Base-by-base conservation (phyloP, 2,797 vertebrate species). In the Cyclura pinguis region DNA sequence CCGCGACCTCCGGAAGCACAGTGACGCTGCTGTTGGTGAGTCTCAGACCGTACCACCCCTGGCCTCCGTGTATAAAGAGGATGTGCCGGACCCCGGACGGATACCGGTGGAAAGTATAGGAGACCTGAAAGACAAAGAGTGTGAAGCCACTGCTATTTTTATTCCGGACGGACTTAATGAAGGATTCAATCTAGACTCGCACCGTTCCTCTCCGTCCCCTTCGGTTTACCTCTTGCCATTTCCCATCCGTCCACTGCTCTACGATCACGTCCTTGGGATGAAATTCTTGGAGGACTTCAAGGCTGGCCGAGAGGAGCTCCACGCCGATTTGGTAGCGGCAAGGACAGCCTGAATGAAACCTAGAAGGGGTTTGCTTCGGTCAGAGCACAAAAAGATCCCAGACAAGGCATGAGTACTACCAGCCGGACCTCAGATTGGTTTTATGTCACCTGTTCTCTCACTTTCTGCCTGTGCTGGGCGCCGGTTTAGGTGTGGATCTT, bases 1-100 rank as follows among this genome's bases (percentile, higher is more conserved):
- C 0, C 0, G 72, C 6, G 0, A 29, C 91, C 14, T 52, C 93
- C 16, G 98, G 97, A 90, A 96, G 97, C 0, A 99, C 84, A 90
- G 98, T 96, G 50, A 99, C 95, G 16, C 98, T 98, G 97, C 98
- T 99, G 96, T 99, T 98, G 0, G 98, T 99, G 20, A 99, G 96
- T 0, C 98, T 97, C 69, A 98, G 96, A 9, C 98, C 99, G 0
- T 98, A 99, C 98, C 98, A 98, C 4, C 99, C 99, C 14, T 96
- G 87, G 73, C 98, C 99, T 7, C 99, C 98, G 0, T 99, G 99
- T 72, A 95, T 95, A n/a, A 99, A 99, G 47, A 57, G 90, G 92
- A 99, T 94, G 91, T 97, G 96, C 55, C 98, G 98, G 85, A 98
- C 98, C 1, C 98, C 98, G 1, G 93, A 93, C 59, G 98, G 98